These are phyloP conservation scores for Neomicropteryx cornuta DNA, from an alignment of 1,140 invertebrate genomes.

Conservation along the genomic window DNA sequence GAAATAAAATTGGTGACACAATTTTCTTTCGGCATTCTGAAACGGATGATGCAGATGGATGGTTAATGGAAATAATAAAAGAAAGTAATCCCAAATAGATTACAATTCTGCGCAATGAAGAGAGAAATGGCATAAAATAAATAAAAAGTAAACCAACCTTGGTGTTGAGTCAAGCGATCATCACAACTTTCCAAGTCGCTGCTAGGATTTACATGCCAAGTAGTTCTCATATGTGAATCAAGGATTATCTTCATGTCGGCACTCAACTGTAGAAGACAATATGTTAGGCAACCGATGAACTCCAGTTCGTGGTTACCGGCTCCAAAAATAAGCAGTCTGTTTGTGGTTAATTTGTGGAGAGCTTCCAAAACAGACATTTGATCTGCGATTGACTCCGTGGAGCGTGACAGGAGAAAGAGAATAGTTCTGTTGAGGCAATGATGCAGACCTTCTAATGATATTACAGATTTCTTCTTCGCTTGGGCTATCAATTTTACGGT, in stretches of 20 bases:
- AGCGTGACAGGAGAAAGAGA: slow-evolving; percentile 83
- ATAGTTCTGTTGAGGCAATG: slow-evolving; percentile 91
- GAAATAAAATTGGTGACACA: too few species aligned
- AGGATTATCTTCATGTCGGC: slow-evolving; percentile 79
- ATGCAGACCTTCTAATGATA: slow-evolving; percentile 76
- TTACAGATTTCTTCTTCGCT: slow-evolving; percentile 65
- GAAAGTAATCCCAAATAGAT: too few species aligned
- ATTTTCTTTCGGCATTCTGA: too few species aligned
- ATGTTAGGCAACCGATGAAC: slow-evolving; percentile 91
- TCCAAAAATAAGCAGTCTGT: slow-evolving; percentile 78
- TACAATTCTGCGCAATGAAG: too few species aligned
- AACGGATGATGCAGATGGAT: too few species aligned
- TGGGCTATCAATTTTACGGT: slow-evolving; percentile 85
- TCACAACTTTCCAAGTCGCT: slow-evolving; percentile 60
- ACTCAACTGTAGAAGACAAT: slow-evolving; percentile 89
- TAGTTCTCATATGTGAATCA: slow-evolving; percentile 68
- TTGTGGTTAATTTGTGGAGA: slow-evolving; percentile 84
- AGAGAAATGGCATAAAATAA: too few species aligned
- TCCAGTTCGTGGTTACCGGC: slow-evolving; percentile 90
- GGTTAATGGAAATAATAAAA: too few species aligned
- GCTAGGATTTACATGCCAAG: slow-evolving; percentile 79
- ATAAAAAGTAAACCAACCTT: slow-evolving; percentile 35
- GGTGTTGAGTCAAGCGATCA: slow-evolving; percentile 64
- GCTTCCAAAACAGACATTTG: slow-evolving; percentile 89
- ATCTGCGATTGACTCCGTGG: slow-evolving; percentile 78